phyloP scores from a whole-genome alignment of 2,888 invertebrate species.

The Caenorhabditis sp. region DNA sequence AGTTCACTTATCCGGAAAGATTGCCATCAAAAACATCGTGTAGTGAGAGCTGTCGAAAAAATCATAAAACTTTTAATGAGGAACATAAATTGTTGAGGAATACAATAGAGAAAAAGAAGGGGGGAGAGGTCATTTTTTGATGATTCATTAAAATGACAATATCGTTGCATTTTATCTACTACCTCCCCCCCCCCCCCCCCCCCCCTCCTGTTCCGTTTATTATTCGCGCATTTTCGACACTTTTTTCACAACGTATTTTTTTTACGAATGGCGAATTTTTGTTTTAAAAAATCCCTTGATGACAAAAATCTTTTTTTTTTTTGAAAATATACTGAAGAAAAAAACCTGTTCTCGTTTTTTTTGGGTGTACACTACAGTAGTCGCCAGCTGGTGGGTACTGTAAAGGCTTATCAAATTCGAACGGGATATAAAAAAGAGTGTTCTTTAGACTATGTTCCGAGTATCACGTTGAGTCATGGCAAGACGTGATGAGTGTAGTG shows the following conservation, averaged over 20 bases:
- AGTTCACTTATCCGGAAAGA: not conserved
- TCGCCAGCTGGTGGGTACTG: not conserved
- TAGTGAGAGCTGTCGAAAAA: not conserved
- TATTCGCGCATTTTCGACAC: slow-evolving; percentile 39
- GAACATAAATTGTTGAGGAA: slow-evolving; percentile 3
- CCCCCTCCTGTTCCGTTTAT: not conserved
- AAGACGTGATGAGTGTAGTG: not conserved
- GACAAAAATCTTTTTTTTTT: not conserved
- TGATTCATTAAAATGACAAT: slow-evolving; percentile 48
- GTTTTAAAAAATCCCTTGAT: not conserved
- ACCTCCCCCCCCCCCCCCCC: not conserved
- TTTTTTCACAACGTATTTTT: slow-evolving; percentile 5
- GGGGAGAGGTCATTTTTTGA: slow-evolving; percentile 30
- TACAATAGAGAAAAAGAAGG: slow-evolving; percentile 7
- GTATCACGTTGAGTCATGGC: too few relatives aligned
- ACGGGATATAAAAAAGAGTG: not conserved
- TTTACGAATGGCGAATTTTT: not conserved
- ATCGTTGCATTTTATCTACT: slow-evolving; percentile 45
- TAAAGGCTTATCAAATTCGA: not conserved
- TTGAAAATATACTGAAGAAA: not conserved
- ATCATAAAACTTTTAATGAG: slow-evolving; percentile 39
- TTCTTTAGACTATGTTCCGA: too few relatives aligned
- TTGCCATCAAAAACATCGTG: not conserved
- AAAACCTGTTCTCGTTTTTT: not conserved
- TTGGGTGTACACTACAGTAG: not conserved